A percentile compares a stretch with the other conserved stretches of the same genome.
Conservation (phyloP, 2,113 vertebrate genomes). For the Petromus typicus region DNA sequence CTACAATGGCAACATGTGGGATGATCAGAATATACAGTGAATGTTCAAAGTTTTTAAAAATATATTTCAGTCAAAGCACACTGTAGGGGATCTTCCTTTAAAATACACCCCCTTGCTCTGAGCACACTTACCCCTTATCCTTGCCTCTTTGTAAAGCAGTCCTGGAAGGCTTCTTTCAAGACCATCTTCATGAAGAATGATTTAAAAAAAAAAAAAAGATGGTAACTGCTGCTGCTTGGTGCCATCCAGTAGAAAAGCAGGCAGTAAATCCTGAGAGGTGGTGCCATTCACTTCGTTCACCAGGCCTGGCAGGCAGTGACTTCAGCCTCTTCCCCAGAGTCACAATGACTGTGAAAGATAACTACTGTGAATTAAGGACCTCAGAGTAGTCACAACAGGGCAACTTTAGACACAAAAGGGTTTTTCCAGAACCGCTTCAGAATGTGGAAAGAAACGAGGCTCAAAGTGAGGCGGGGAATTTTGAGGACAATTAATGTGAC, state of each 20-base stretch:
- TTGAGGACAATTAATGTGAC: not conserved
- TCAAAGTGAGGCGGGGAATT: not conserved
- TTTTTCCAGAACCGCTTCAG: not conserved
- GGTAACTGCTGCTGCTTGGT: not conserved
- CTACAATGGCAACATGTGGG: not conserved
- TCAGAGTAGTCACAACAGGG: not conserved
- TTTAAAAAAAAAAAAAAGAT: not conserved
- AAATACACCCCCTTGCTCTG: not conserved
- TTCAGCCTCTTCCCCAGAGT: not conserved
- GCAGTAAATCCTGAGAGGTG: not conserved
- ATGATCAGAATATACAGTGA: not conserved
- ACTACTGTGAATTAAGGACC: not conserved
- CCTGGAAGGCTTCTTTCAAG: not conserved
- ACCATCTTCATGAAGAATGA: not conserved
- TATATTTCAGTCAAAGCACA: not conserved
- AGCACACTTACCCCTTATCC: not conserved
- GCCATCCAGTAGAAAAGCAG: not conserved
- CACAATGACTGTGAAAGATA: not conserved
- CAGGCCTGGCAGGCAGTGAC: not conserved
- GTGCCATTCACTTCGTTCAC: not conserved
- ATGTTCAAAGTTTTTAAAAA: not conserved
- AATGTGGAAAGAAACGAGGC: not conserved
- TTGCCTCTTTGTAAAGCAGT: not conserved
- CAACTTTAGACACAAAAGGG: not conserved
- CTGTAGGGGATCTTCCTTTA: not conserved